Conservation (phyloP, 1,140 invertebrate genomes). For the Eubasilissa regina region DNA sequence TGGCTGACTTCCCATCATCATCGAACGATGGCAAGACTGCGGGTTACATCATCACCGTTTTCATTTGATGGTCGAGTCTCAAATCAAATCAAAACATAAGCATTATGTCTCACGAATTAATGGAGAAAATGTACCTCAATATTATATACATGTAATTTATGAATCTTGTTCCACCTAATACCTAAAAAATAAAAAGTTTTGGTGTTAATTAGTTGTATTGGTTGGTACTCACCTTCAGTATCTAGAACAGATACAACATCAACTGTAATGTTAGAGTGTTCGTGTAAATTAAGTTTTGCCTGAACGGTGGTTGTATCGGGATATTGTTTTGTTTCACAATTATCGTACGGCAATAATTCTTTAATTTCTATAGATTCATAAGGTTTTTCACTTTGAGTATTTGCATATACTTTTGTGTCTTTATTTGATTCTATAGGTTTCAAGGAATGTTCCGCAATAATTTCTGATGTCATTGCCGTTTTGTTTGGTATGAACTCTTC, state of each 20-base stretch:
- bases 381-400: constrained; percentile 57
- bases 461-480: constrained; percentile 36
- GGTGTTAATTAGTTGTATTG: constrained; percentile 18
- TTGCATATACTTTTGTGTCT: constrained; percentile 46
- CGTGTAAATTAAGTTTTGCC: constrained; percentile 49
- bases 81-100: too few relatives aligned
- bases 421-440: constrained; percentile 25
- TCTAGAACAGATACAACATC: constrained; percentile 53
- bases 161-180: too few relatives aligned
- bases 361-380: constrained; percentile 57
- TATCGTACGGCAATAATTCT: constrained; percentile 56
- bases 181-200: too few relatives aligned
- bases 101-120: too few relatives aligned
- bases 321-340: constrained; percentile 27
- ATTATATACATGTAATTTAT: too few relatives aligned
- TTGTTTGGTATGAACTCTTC: constrained; percentile 37
- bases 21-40: too few relatives aligned
- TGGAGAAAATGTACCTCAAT: too few relatives aligned
- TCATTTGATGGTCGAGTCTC: too few relatives aligned
- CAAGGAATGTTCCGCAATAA: constrained; percentile 24
- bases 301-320: constrained; percentile 22
- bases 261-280: constrained; percentile 51
- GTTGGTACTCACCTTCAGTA: constrained; percentile 62
- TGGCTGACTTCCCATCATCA: too few relatives aligned
- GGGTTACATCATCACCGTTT: too few relatives aligned